Percentiles rank a stretch among this genome's conserved stretches.
Conservation (phyloP, 2,113 vertebrate species). For the Xyliphius kryptos region DNA sequence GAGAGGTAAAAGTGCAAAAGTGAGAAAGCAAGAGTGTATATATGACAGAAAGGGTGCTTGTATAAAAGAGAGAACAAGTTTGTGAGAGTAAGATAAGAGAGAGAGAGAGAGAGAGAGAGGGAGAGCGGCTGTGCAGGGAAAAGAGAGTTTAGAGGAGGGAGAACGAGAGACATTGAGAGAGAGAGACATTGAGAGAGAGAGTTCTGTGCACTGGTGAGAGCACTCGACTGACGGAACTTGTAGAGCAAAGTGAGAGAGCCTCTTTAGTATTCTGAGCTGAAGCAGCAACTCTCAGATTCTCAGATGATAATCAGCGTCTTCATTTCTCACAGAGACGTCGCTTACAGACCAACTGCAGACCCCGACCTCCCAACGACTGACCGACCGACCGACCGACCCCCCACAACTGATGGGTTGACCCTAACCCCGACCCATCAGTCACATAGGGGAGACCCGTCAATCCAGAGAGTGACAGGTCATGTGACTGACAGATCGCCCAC, state of each 20-base stretch:
- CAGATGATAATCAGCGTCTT: background rate
- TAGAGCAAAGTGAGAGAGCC: background rate
- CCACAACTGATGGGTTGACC: too few relatives aligned
- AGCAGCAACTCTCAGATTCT: background rate
- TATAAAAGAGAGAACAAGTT: too few relatives aligned
- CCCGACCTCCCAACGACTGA: too few relatives aligned
- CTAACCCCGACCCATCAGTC: too few relatives aligned
- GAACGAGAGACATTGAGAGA: background rate
- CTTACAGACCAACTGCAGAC: background rate
- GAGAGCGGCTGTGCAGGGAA: background rate
- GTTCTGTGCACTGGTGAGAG: background rate
- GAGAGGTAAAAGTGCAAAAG: too few relatives aligned
- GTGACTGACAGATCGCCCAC: too few relatives aligned
- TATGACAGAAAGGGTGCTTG: too few relatives aligned
- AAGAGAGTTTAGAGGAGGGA: background rate
- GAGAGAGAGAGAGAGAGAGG: background rate
- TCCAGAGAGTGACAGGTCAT: too few relatives aligned
- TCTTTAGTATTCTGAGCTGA: background rate
- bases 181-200: slow-evolving; percentile 10
- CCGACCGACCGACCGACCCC: too few relatives aligned
- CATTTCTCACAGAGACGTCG: background rate
- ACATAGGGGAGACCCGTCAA: too few relatives aligned
- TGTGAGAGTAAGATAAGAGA: background rate
- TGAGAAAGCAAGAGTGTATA: too few relatives aligned
- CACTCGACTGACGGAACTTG: background rate